Evolutionary conservation across 2,888 invertebrate genomes (phyloP).

Genomic region (Drosophila quasianomalipes): DNA sequence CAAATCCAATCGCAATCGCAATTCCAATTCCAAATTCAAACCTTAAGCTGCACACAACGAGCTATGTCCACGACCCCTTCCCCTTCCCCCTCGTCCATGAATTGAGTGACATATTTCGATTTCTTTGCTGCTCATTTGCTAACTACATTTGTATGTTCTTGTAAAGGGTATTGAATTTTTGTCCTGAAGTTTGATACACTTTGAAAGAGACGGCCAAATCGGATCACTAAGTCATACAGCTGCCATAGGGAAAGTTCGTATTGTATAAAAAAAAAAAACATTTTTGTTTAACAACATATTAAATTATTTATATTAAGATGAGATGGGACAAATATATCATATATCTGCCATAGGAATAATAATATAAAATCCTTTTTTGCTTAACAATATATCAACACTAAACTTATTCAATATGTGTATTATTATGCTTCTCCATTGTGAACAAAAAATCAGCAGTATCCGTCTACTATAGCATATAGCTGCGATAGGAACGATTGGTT

Average conservation of each 20-base stretch:
- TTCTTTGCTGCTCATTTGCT: constrained; percentile 40
- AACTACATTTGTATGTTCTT: neutral
- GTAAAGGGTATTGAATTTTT: neutral
- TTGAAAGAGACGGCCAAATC: neutral
- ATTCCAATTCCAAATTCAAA: neutral
- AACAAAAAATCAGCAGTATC: neutral
- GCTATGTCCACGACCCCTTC: neutral
- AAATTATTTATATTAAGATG: neutral
- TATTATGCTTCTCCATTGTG: neutral
- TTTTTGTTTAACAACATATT: neutral
- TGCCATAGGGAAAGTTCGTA: too few relatives aligned
- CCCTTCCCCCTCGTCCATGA: neutral
- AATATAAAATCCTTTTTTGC: neutral
- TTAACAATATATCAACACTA: neutral
- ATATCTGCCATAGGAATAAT: neutral
- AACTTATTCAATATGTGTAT: neutral
- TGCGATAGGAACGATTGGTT: neutral
- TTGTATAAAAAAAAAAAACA: neutral
- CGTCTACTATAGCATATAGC: neutral
- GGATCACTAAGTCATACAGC: neutral
- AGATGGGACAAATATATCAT: neutral
- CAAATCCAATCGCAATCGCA: neutral
- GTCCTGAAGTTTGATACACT: neutral
- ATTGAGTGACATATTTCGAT: constrained; percentile 47
- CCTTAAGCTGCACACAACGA: neutral